Evolutionary conservation across 1,140 invertebrate species (phyloP).

Genomic region (Pararge aegeria): DNA sequence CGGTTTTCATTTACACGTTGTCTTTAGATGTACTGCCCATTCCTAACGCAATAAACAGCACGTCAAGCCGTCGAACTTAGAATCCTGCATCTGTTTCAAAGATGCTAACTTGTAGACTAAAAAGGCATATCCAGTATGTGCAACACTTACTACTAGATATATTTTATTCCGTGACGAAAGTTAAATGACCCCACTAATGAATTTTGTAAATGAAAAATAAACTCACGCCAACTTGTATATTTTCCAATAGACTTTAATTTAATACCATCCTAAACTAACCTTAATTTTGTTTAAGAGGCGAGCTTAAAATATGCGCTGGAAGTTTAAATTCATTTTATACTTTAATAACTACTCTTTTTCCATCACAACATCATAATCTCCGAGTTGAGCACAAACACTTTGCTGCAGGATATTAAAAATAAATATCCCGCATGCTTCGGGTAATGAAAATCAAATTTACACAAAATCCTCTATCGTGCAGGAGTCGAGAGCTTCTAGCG

Average conservation of each 20-base stretch:
- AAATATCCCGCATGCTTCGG: conserved; percentile 30
- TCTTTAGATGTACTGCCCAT: too few species aligned
- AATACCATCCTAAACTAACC: neutral
- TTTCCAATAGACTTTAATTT: neutral
- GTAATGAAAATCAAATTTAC: conserved; percentile 49
- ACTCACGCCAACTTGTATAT: neutral
- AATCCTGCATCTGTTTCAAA: too few species aligned
- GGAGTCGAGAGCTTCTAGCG: conserved; percentile 19
- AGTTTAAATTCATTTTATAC: conserved; percentile 12
- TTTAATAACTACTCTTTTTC: conserved; percentile 19
- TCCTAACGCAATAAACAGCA: too few species aligned
- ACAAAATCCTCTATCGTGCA: conserved; percentile 27
- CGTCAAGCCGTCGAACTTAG: too few species aligned
- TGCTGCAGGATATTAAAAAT: conserved; percentile 35
- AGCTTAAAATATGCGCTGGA: conserved; percentile 6
- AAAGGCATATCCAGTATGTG: too few species aligned
- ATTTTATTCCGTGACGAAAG: too few species aligned
- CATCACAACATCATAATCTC: conserved; percentile 24
- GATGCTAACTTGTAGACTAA: too few species aligned
- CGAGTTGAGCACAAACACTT: conserved; percentile 27
- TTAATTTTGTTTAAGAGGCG: neutral
- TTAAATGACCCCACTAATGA: too few species aligned
- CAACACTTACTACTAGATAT: too few species aligned
- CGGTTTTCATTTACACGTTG: too few species aligned
- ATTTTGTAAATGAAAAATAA: neutral